Evolutionary conservation across 2,113 vertebrate genomes (phyloP).

Genomic region (Dipodomys stephensi): DNA sequence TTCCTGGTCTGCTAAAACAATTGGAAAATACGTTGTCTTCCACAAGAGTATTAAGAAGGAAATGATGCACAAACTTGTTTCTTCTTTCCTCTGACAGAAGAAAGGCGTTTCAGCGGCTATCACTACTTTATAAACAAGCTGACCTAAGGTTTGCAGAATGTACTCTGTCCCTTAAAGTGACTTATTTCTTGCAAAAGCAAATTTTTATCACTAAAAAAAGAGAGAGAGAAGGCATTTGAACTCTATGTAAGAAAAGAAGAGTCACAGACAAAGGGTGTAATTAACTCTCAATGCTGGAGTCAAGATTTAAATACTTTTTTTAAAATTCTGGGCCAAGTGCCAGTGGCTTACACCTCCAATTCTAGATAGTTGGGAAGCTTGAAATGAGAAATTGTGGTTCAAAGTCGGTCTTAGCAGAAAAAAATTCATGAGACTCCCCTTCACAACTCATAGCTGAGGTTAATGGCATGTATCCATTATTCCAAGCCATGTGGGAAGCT

Average conservation of each 20-base stretch:
- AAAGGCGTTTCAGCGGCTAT: background rate
- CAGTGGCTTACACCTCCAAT: too few species aligned
- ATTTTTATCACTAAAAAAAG: conserved; percentile 17
- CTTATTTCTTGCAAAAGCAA: conserved; percentile 42
- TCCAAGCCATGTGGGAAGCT: too few species aligned
- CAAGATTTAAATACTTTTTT: background rate
- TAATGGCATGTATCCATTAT: too few species aligned
- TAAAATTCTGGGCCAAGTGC: background rate
- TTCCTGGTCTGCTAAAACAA: background rate
- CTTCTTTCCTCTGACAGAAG: background rate
- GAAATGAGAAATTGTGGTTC: too few species aligned
- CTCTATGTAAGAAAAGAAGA: conserved; percentile 30
- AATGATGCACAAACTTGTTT: background rate
- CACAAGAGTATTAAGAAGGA: background rate
- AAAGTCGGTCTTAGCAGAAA: too few species aligned
- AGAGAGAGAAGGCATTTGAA: background rate
- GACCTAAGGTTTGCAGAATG: background rate
- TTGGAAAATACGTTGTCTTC: background rate
- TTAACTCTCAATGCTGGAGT: background rate
- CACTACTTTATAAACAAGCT: background rate
- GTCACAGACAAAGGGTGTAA: background rate
- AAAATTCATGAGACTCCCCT: too few species aligned
- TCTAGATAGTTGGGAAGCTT: too few species aligned
- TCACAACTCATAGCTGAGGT: too few species aligned
- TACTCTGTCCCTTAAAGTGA: background rate